Percentiles rank a stretch among this genome's conserved stretches.
Conservation (phyloP, 2,113 vertebrate species). For the Oostethus manadensis region DNA sequence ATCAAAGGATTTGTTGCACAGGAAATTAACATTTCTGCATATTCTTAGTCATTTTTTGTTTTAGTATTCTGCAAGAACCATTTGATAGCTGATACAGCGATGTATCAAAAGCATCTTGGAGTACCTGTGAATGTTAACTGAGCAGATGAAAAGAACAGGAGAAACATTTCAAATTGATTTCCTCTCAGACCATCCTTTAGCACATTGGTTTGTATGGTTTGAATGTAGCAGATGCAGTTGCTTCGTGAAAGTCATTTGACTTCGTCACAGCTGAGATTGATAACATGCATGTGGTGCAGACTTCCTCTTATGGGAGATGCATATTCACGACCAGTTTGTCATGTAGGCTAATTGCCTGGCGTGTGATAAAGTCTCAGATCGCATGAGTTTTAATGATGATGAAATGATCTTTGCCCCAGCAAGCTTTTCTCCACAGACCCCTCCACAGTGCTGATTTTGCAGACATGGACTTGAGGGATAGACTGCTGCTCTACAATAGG, state of each 20-base stretch:
- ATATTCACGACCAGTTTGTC: conserved; percentile 37
- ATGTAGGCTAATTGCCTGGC: conserved; percentile 56
- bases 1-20: too few relatives aligned
- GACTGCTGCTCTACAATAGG: conserved; percentile 32
- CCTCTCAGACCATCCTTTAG: not conserved
- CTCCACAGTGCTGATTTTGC: conserved; percentile 42
- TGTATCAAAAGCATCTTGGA: too few relatives aligned
- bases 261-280: conserved; percentile 28
- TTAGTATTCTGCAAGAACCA: not conserved
- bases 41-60: not conserved
- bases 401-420: conserved; percentile 49
- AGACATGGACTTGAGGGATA: conserved; percentile 30
- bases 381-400: conserved; percentile 57
- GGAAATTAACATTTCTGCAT: too few relatives aligned
- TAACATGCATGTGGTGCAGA: conserved; percentile 31
- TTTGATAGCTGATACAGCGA: not conserved
- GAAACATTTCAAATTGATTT: not conserved
- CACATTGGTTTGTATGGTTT: not conserved
- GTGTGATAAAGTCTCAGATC: conserved; percentile 56
- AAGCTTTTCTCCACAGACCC: conserved; percentile 24
- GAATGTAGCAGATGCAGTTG: not conserved
- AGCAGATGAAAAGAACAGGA: too few relatives aligned
- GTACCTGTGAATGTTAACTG: too few relatives aligned
- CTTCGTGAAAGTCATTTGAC: not conserved
- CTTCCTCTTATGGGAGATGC: conserved; percentile 21